Base-by-base conservation (phyloP, 2,797 vertebrate species). In the Gymnopithys bicolor region DNA sequence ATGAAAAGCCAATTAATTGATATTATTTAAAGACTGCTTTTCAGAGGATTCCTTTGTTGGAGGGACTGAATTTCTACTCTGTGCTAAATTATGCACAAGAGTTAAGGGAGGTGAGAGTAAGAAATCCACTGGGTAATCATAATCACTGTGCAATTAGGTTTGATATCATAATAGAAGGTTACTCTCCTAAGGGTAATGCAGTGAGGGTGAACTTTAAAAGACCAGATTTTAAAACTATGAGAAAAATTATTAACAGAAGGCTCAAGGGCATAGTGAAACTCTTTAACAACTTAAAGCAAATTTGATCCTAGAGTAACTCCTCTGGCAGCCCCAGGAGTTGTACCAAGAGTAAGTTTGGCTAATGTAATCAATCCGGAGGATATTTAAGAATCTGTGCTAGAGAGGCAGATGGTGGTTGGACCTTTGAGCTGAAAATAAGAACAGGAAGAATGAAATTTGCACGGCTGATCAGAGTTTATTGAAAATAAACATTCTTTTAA, bases 121-220 rank as follows among this genome's bases (percentile, higher is more conserved):
- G 87, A 96, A 96, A 96, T 94, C 94, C 92, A 86, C 62, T 95
- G 94, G 93, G 94, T 94, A 95, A 95, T 95, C 87, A 95, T 96
- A 95, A 95, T 97, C 85, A 95, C 87, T 84, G 67, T 93, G 84
- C 94, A 93, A 91, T 96, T 94, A 97, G 85, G 88, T 96, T 96
- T 96, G 94, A 96, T 97, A 96, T 95, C 95, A 97, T 95, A 94
- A 93, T 94, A 95, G 95, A 97, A 97, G 95, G 95, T 96, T 96
- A 92, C 55, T 78, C 94, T 94, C 94, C 83, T 87, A 95, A 87
- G 94, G 93, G 89, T 95, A 93, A 84, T 93, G 88, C 95, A 93
- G 68, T 84, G 58, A 95, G 96, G 92, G 91, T 96, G 97, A 97
- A 97, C 95, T 97, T 96, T 87, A 87, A 97, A 97, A 97, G 90